phyloP scores from a whole-genome alignment of 2,888 invertebrate species.

The Pachymerium ferrugineum region DNA sequence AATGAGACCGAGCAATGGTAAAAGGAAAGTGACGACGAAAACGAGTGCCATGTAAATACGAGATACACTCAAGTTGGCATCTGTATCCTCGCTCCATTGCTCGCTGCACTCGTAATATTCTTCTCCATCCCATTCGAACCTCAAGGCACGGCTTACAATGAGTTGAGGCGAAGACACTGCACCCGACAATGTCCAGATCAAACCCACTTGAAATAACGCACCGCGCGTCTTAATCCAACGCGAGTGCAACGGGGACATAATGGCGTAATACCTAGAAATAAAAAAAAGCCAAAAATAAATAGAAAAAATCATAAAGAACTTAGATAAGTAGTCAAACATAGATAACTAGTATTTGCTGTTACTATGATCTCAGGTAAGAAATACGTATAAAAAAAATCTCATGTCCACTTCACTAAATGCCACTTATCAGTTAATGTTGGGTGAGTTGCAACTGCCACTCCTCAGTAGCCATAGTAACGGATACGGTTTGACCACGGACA shows the following conservation, averaged over 20 bases:
- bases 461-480: neutral
- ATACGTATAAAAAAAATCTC: neutral
- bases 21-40: conserved; percentile 44
- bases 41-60: conserved; percentile 44
- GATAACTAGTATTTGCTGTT: conserved; percentile 7
- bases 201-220: conserved; percentile 44
- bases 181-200: conserved; percentile 49
- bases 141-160: conserved; percentile 44
- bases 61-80: conserved; percentile 32
- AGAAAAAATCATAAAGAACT: neutral
- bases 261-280: conserved; percentile 44
- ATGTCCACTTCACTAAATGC: conserved; percentile 8
- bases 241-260: conserved; percentile 46
- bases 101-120: conserved; percentile 41
- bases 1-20: conserved; percentile 48
- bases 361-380: neutral
- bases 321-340: neutral
- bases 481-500: neutral
- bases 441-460: neutral
- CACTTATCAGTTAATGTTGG: conserved; percentile 7
- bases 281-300: conserved; percentile 28
- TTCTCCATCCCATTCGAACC: conserved; percentile 41
- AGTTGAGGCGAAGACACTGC: conserved; percentile 47
- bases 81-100: conserved; percentile 4
- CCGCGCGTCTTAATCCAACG: conserved; percentile 48